phyloP scores from a whole-genome alignment of 2,797 vertebrate species.

The Astyanax mexicanus region DNA sequence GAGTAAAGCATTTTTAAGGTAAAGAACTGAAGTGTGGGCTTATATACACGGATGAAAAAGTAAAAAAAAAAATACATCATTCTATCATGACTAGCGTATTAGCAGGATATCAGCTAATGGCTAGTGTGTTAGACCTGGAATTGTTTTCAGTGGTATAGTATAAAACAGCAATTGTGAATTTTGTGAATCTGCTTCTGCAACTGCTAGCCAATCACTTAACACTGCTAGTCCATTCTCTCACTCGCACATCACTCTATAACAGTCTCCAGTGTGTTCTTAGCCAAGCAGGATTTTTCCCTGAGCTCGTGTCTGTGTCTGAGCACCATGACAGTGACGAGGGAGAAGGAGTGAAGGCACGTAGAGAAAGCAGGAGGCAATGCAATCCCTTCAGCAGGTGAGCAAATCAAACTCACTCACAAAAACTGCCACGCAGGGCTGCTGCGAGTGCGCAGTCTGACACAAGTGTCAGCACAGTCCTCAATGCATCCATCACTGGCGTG shows the following conservation, averaged over 20 bases:
- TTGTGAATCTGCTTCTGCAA: not conserved
- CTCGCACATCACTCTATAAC: not conserved
- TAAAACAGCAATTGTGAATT: too few relatives aligned
- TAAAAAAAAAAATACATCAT: too few relatives aligned
- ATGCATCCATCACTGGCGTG: conserved; percentile 16
- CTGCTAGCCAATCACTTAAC: not conserved
- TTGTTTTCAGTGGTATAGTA: too few relatives aligned
- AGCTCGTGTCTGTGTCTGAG: not conserved
- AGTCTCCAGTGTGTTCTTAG: not conserved
- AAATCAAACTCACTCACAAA: conserved; percentile 24
- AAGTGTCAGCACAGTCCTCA: conserved; percentile 16
- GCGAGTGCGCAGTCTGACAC: conserved; percentile 4
- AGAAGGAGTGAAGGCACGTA: too few relatives aligned
- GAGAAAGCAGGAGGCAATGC: not conserved
- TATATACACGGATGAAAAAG: too few relatives aligned
- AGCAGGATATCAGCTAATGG: too few relatives aligned
- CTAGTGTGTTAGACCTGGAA: too few relatives aligned
- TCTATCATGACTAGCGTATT: too few relatives aligned
- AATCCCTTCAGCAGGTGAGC: conserved; percentile 15
- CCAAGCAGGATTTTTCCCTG: not conserved
- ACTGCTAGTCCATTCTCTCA: not conserved
- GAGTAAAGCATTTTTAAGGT: too few relatives aligned
- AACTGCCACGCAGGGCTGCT: not conserved
- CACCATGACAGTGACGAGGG: not conserved
- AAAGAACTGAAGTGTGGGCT: too few relatives aligned